A percentile compares a stretch with the other conserved stretches of the same genome.
phyloP scores from a whole-genome alignment of 2,888 invertebrate genomes.

The Drosophila meridionalis region DNA sequence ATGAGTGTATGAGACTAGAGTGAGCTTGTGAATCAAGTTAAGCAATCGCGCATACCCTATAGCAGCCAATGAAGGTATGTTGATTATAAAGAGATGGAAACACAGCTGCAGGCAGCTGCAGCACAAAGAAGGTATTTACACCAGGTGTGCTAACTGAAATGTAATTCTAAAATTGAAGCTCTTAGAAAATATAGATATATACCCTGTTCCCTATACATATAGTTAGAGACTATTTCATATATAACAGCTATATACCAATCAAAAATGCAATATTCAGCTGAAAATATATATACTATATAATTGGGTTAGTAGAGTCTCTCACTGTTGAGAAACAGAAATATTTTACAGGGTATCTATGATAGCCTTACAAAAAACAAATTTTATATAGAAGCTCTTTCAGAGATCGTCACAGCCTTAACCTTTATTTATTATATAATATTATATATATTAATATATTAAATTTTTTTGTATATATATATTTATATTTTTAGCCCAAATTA shows the following conservation, averaged over 20 bases:
- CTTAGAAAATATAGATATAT: neutral
- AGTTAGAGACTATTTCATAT: too few species aligned
- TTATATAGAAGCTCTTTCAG: neutral
- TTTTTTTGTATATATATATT: too few species aligned
- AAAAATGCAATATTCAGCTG: neutral
- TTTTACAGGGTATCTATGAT: slow-evolving; percentile 17
- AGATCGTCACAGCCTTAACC: neutral
- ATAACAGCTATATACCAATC: too few species aligned
- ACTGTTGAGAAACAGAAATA: neutral
- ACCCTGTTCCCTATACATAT: neutral
- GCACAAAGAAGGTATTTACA: neutral
- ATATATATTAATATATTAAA: too few species aligned
- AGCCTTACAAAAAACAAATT: too few species aligned
- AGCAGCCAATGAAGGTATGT: neutral
- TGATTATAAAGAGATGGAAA: neutral
- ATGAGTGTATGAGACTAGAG: neutral
- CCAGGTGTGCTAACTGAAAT: neutral
- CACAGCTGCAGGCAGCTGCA: neutral
- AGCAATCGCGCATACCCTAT: neutral
- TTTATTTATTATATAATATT: too few species aligned
- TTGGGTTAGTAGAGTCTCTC: neutral
- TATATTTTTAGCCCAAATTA: neutral
- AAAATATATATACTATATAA: neutral
- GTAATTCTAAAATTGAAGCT: neutral
- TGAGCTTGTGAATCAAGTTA: neutral